These are phyloP conservation scores for Schlechtendalia chinensis DNA, from an alignment of 1,140 invertebrate species.

Conservation along the genomic window DNA sequence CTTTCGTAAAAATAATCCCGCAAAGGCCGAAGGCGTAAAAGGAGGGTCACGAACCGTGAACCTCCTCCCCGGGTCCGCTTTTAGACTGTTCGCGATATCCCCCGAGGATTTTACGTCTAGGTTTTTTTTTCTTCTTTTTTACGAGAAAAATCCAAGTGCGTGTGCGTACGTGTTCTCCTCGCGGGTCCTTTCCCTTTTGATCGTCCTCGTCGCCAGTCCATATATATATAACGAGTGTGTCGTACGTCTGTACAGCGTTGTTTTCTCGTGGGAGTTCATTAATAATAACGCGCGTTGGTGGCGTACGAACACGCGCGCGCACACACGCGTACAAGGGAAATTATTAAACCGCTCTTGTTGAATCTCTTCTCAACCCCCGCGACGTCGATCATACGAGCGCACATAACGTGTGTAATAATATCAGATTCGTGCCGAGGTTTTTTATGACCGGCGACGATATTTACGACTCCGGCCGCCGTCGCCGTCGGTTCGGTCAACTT, in stretches of 20 bases:
- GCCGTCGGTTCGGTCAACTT: slow-evolving; percentile 18
- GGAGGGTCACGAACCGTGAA: too few species aligned
- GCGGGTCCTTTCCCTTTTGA: slow-evolving; percentile 4
- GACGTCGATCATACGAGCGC: neutral
- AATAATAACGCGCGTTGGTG: slow-evolving; percentile 26
- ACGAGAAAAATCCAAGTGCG: neutral
- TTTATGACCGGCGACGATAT: neutral
- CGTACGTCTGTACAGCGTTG: neutral
- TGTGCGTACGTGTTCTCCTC: neutral
- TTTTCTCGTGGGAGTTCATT: slow-evolving; percentile 35
- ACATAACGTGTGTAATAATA: neutral
- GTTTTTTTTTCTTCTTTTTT: neutral
- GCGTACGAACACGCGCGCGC: neutral
- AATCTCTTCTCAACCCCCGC: neutral
- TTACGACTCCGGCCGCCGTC: neutral
- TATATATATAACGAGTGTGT: neutral
- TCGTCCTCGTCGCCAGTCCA: neutral
- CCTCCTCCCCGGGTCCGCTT: too few species aligned
- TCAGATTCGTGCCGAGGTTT: slow-evolving; percentile 9
- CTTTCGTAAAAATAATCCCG: too few species aligned
- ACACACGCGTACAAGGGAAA: neutral
- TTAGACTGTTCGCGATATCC: neutral
- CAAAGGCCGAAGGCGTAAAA: too few species aligned
- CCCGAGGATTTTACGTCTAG: neutral
- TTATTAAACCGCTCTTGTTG: slow-evolving; percentile 20